Evolutionary conservation across 2,888 invertebrate species (phyloP).

Genomic region (Tiliacea aurago): DNA sequence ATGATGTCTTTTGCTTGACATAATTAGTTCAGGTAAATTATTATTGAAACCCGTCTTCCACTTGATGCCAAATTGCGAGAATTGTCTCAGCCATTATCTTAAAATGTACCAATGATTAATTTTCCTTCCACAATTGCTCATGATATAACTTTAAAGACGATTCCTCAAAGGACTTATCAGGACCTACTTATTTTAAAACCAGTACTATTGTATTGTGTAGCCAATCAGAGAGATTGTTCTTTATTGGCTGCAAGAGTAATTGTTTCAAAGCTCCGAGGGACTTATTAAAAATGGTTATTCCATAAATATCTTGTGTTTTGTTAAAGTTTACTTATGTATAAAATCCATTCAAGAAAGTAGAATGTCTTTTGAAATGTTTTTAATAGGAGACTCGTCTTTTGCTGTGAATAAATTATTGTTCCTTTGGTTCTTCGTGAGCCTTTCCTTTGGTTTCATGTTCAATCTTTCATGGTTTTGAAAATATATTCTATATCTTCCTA

Average conservation of each 20-base stretch:
- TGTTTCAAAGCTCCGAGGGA: slow-evolving; percentile 28
- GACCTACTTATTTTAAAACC: slow-evolving; percentile 39
- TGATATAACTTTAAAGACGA: background rate
- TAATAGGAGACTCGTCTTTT: background rate
- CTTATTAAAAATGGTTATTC: slow-evolving; percentile 45
- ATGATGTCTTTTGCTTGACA: background rate
- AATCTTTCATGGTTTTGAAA: background rate
- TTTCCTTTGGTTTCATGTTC: background rate
- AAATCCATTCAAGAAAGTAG: background rate
- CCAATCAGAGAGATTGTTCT: slow-evolving; percentile 17
- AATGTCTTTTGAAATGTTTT: background rate
- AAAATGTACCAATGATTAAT: background rate
- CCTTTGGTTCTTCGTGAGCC: background rate
- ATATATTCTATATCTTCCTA: background rate
- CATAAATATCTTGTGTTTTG: slow-evolving; percentile 14
- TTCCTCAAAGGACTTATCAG: slow-evolving; percentile 28
- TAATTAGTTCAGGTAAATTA: background rate
- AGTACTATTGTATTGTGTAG: slow-evolving; percentile 44
- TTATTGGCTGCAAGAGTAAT: slow-evolving; percentile 21
- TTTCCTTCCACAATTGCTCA: background rate
- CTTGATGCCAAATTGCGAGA: background rate
- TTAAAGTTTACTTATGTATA: background rate
- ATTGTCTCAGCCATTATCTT: background rate
- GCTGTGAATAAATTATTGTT: background rate
- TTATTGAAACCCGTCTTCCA: background rate